Evolutionary conservation across 2,113 vertebrate species (phyloP), one percentile per base, ranked within the genome.

Genomic region (Notothenia rossii): DNA sequence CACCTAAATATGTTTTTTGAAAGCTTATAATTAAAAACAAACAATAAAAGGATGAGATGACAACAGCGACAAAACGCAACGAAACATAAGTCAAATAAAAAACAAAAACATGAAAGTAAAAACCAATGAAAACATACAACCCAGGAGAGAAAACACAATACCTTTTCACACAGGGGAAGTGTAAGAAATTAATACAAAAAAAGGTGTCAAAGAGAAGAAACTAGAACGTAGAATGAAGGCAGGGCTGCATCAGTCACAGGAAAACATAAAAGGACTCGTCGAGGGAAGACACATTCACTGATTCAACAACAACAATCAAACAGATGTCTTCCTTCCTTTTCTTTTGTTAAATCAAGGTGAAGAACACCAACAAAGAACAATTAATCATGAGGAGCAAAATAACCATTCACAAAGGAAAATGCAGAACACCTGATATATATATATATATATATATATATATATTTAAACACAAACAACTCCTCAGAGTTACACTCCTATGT

Each of bases 11-110:
- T 40, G 40, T 87, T 86, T 84, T 79, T 66, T 78, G 65, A 84
- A 87, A 81, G 81, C 55, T 90, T 64, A 91, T 88, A 76, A 82
- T 86, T 77, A 89, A 70, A 79, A 93, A 93, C 82, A 65, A 63
- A 90, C 80, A 88, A 80, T 85, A 79, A 92, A 80, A 82, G 72
- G 81, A 85, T 88, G 87, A 91, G 81, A 93, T 88, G 89, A 92
- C 84, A 89, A 93, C 71, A 84, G 62, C 80, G 75, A 88, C 68
- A 86, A 88, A 93, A 90, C 65, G 84, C 78, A 83, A 81, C 43
- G 14, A 66, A 72, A 84, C 48, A 61, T 20, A 66, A 59, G 1
- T 72, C 33, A 7, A 77, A 18, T 49, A 72, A 82, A 74, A 61
- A 84, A 86, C 87, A 84, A 84, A 87, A 79, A 87, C 48, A 51